These are phyloP conservation scores for Progne subis DNA, from an alignment of 2,113 vertebrate genomes.

Conservation along the genomic window DNA sequence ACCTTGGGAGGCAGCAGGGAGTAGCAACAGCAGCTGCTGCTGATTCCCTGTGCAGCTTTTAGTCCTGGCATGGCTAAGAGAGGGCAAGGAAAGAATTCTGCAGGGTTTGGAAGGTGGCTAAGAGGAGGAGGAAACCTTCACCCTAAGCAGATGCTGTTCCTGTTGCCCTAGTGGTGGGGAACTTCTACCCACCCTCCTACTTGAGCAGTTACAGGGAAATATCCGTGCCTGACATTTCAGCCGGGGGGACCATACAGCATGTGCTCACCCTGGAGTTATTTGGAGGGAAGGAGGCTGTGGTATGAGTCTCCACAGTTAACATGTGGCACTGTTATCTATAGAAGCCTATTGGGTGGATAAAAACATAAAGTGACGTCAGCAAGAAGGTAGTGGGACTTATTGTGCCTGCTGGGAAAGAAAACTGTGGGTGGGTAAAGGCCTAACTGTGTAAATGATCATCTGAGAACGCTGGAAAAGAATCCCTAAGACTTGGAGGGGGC, in stretches of 20 bases:
- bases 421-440: not conserved
- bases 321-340: rapidly evolving
- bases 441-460: not conserved
- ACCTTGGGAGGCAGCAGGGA: not conserved
- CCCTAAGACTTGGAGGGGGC: not conserved
- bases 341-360: not conserved
- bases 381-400: not conserved
- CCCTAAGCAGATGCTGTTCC: not conserved
- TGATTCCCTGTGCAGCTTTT: not conserved
- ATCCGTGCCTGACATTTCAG: not conserved
- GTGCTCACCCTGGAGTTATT: not conserved
- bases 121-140: not conserved
- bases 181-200: not conserved
- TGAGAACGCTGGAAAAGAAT: not conserved
- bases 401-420: not conserved
- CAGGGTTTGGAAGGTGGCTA: not conserved
- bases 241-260: too few relatives aligned
- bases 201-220: not conserved
- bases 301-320: not conserved
- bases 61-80: not conserved
- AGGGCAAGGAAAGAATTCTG: not conserved
- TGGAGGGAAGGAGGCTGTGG: not conserved
- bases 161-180: not conserved
- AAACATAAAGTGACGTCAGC: not conserved
- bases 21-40: not conserved